Percentiles rank a stretch among this genome's conserved stretches.
Evolutionary conservation across 2,797 vertebrate genomes (phyloP).

Genomic region (Staurois parvus): DNA sequence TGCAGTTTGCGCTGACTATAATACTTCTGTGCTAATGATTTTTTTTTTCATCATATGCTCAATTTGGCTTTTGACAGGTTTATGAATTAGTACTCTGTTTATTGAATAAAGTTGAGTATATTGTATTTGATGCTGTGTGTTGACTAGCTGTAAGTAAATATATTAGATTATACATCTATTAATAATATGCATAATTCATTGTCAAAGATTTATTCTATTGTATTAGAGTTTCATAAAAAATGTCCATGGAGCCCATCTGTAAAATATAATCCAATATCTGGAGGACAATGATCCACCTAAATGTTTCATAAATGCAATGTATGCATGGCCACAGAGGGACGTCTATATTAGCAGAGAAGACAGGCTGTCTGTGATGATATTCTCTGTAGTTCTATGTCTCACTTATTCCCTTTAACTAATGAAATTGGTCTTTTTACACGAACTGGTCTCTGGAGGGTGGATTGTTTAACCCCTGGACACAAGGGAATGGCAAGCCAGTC

Average conservation of each 20-base stretch:
- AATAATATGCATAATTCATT: neutral
- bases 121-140: neutral
- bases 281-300: neutral
- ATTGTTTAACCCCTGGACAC: constrained; percentile 27
- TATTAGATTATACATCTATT: neutral
- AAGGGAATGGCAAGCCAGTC: constrained; percentile 8
- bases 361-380: constrained; percentile 29
- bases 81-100: neutral
- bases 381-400: constrained; percentile 3
- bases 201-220: neutral
- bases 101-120: neutral
- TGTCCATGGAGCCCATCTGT: neutral
- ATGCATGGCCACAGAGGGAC: constrained; percentile 11
- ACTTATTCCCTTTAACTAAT: constrained; percentile 49
- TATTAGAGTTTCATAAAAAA: neutral
- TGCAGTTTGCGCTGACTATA: too few relatives aligned
- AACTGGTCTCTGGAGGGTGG: constrained; percentile 39
- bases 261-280: neutral
- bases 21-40: too few relatives aligned
- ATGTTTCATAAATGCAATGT: constrained; percentile 14
- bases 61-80: neutral
- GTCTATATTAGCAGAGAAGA: constrained; percentile 7
- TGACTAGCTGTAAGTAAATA: neutral
- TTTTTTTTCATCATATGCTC: too few relatives aligned
- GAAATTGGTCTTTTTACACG: constrained; percentile 50